Conservation (phyloP, 2,797 vertebrate species). For the Sarcoramphus papa region DNA sequence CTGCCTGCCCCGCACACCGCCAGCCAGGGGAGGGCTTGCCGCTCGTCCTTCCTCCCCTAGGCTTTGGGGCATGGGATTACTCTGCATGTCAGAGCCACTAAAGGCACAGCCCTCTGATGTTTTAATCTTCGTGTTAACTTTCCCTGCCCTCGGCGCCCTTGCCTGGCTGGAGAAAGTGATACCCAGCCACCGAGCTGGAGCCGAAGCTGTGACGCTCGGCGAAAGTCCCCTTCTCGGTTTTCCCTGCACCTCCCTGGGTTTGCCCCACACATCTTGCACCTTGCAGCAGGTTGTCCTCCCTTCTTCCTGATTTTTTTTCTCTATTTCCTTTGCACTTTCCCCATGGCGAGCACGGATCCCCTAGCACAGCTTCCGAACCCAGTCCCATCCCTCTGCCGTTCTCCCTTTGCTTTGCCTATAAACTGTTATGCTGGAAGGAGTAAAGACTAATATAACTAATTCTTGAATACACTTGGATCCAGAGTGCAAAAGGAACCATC, state of each 20-base stretch:
- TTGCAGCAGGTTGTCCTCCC: background rate
- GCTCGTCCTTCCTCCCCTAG: conserved; percentile 40
- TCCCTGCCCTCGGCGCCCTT: conserved; percentile 61
- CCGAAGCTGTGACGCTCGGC: background rate
- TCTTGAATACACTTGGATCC: conserved; percentile 1
- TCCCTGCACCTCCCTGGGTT: fast-evolving
- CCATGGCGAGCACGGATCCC: background rate
- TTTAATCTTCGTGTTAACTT: conserved; percentile 73
- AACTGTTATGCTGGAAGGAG: background rate
- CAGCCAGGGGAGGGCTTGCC: conserved; percentile 34
- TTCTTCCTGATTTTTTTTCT: background rate
- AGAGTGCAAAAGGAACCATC: conserved; percentile 28
- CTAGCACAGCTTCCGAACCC: background rate
- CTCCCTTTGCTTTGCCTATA: background rate
- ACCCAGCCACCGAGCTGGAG: conserved; percentile 35
- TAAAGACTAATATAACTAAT: background rate
- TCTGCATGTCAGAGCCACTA: conserved; percentile 71
- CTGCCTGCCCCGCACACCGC: conserved; percentile 11
- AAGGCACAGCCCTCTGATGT: conserved; percentile 71
- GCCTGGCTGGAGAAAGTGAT: conserved; percentile 62
- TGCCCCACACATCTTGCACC: background rate
- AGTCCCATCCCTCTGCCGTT: background rate
- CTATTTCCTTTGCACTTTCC: background rate
- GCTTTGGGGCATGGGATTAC: conserved; percentile 71
- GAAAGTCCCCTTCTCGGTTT: background rate